Base-by-base conservation (phyloP, 2,888 invertebrate genomes). In the Conchocele bisecta region DNA sequence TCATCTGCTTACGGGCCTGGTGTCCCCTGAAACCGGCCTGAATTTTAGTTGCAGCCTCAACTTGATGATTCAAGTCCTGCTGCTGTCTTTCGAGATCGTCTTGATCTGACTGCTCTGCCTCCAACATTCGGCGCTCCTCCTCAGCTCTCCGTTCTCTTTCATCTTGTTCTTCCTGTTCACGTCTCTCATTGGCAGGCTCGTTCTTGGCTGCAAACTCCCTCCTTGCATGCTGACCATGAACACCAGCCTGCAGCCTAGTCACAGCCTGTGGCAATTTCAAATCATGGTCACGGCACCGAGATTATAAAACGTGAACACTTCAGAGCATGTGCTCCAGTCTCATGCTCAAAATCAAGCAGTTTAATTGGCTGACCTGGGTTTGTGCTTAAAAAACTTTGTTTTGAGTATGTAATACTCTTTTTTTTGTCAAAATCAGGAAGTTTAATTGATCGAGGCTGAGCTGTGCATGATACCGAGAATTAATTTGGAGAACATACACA, bases 21-120 rank as follows among this genome's bases (percentile, higher is more conserved):
- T 68, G 65, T 22, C 75, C 75, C 42, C 57, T 67, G 54, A 31
- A 71, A n/a, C 64, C 64, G n/a, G 75, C 75, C 28, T 75, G 75
- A 24, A 75, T 75, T 65, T 44, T 68, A 15, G 53, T 39, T 11
- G 75, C 71, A 31, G 75, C 75, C 3, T 44, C 31, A 17, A 69
- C 64, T 29, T 69, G 42, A 31, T 37, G 37, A 41, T 35, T 39
- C 5, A 17, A 20, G 20, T 53, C 17, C 26, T 71, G 41, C 48
- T 71, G 56, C 9, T 17, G 15, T 13, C 53, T 39, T 53, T n/a
- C 35, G n/a, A 20, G 28, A 15, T 22, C 29, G 22, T 13, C 39
- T 6, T 37, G 37, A 1, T 42, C 28, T 9, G 31, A 22, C 33
- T 63, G 22, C 26, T 53, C 42, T 13, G 13, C 22, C 17, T 53